These are phyloP conservation scores for Mesocricetus auratus DNA, from an alignment of 2,113 vertebrate species.

Conservation along the genomic window DNA sequence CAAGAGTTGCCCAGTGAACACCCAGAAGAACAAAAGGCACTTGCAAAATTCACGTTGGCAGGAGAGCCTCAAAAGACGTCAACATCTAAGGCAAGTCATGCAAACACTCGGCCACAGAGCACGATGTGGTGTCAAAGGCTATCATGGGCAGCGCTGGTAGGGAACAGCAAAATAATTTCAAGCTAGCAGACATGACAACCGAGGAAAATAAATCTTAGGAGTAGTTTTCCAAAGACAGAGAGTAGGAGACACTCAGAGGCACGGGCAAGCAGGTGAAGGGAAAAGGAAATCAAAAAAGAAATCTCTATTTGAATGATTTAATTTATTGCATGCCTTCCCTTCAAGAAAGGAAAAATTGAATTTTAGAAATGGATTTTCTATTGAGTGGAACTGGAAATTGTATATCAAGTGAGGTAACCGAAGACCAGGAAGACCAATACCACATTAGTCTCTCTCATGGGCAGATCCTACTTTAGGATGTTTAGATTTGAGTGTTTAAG, in stretches of 20 bases:
- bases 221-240: background rate
- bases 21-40: constrained; percentile 30
- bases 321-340: background rate
- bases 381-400: background rate
- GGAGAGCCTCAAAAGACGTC: background rate
- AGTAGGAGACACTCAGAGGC: background rate
- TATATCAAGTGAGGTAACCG: background rate
- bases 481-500: background rate
- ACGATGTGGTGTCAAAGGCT: constrained; percentile 43
- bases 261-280: background rate
- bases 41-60: constrained; percentile 51
- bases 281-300: background rate
- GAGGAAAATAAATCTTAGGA: constrained; percentile 15
- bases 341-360: background rate
- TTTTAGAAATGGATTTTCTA: background rate
- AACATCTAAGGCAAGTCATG: constrained; percentile 5
- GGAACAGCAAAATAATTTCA: background rate
- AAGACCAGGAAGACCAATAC: background rate
- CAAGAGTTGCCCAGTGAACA: constrained; percentile 22
- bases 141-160: background rate
- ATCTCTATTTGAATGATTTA: background rate
- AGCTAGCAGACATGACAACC: background rate
- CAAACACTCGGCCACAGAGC: background rate
- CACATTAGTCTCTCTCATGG: background rate
- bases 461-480: background rate